These are phyloP conservation scores for Acronicta leporina DNA, from an alignment of 2,888 invertebrate species.

Conservation along the genomic window DNA sequence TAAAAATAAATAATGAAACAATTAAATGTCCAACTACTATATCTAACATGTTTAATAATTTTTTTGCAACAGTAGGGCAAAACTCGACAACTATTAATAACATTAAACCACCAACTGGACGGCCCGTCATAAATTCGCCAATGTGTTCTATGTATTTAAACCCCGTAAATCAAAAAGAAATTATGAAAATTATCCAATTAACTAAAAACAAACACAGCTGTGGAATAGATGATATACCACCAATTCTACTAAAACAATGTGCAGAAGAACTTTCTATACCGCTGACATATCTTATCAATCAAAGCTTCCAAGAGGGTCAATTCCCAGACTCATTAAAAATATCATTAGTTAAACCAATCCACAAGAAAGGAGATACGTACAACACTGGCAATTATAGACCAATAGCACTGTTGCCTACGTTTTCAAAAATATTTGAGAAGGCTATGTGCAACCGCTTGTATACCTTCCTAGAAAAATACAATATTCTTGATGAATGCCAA, in stretches of 20 bases:
- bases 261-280: neutral
- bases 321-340: slow-evolving; percentile 1
- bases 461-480: neutral
- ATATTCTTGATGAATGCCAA: neutral
- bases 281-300: neutral
- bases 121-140: neutral
- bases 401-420: neutral
- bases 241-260: neutral
- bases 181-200: neutral
- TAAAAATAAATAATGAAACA: neutral
- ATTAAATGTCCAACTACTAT: neutral
- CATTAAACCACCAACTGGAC: neutral
- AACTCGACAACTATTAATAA: neutral
- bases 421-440: neutral
- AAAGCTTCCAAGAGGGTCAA: neutral
- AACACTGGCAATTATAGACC: neutral
- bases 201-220: neutral
- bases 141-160: neutral
- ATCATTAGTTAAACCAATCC: neutral
- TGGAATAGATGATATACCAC: neutral
- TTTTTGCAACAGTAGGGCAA: neutral
- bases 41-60: neutral
- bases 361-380: neutral
- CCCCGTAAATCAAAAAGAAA: neutral
- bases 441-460: neutral